A percentile compares a stretch with the other conserved stretches of the same genome.
These are phyloP conservation scores for Acanthosoma haemorrhoidale DNA, from an alignment of 2,888 invertebrate genomes.

Conservation along the genomic window DNA sequence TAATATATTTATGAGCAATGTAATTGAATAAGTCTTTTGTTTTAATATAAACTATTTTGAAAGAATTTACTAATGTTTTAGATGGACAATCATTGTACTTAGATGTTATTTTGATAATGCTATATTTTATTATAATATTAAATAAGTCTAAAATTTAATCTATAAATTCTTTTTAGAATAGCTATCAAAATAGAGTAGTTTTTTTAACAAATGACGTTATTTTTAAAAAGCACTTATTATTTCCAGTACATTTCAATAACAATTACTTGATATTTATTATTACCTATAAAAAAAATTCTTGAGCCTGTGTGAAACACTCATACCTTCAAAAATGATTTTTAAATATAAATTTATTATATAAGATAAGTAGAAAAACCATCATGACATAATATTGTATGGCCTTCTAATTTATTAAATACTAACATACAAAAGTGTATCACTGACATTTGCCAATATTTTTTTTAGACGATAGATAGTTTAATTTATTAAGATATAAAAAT, in stretches of 20 bases:
- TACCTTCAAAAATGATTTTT: too few relatives aligned
- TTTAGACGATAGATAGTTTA: too few relatives aligned
- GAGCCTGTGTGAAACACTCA: too few relatives aligned
- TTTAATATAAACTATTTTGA: background rate
- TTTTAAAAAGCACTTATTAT: background rate
- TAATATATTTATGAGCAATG: background rate
- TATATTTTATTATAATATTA: background rate
- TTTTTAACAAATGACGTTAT: background rate
- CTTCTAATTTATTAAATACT: too few relatives aligned
- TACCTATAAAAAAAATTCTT: too few relatives aligned
- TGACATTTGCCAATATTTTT: too few relatives aligned
- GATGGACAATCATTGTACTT: constrained; percentile 12
- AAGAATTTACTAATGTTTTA: background rate
- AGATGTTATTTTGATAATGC: background rate
- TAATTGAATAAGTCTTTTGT: background rate
- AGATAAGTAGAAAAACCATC: too few relatives aligned
- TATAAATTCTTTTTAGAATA: background rate
- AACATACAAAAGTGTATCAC: too few relatives aligned
- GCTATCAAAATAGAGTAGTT: background rate
- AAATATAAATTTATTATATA: too few relatives aligned
- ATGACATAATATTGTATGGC: too few relatives aligned
- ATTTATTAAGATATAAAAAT: too few relatives aligned
- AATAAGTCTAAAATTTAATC: background rate
- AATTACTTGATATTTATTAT: too few relatives aligned
- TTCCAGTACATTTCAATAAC: background rate